Conservation (phyloP, 2,113 vertebrate species). For the Thryonomys swinderianus region DNA sequence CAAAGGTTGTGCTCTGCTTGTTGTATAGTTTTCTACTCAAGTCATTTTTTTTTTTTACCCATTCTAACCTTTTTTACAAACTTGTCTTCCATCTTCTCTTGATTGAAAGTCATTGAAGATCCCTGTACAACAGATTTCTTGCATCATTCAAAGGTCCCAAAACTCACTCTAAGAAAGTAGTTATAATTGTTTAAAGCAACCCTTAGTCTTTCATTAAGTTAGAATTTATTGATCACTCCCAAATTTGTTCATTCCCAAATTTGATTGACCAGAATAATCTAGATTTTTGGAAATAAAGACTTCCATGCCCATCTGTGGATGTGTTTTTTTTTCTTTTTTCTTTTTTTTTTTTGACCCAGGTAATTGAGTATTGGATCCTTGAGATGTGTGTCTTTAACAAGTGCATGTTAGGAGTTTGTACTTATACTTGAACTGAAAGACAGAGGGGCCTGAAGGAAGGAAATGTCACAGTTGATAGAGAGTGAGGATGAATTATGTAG, state of each 20-base stretch:
- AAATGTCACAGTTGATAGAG: background rate
- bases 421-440: background rate
- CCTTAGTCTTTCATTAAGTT: background rate
- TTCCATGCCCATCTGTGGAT: background rate
- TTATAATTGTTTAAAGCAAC: slow-evolving; percentile 11
- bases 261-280: background rate
- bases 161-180: background rate
- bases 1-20: background rate
- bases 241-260: background rate
- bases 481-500: background rate
- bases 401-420: background rate
- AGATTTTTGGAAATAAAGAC: slow-evolving; percentile 9
- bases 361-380: background rate
- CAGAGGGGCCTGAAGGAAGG: background rate
- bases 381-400: background rate
- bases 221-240: background rate
- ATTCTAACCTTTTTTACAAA: background rate
- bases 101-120: background rate
- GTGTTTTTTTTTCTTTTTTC: too few relatives aligned
- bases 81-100: background rate
- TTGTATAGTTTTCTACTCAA: background rate
- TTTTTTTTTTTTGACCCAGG: background rate
- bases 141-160: background rate
- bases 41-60: background rate
- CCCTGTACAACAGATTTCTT: slow-evolving; percentile 21